Base-by-base conservation (phyloP, 2,888 invertebrate species). In the Eucera pruinosa region DNA sequence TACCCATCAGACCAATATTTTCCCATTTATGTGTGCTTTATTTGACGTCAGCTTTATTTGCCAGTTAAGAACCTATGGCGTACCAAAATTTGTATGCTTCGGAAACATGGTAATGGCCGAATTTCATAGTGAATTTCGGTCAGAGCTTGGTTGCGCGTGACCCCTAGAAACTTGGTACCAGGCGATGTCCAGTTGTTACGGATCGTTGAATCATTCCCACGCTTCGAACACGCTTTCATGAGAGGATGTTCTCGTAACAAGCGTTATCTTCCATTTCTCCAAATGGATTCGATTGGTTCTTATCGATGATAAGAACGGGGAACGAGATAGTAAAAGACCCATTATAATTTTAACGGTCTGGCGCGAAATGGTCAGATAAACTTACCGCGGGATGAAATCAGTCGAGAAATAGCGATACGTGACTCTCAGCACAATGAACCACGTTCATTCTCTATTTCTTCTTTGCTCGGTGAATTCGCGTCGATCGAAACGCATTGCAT, bases 401-500 rank as follows among this genome's bases (percentile, higher is more conserved):
- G 43, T 36, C 55, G 48, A 23, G 74, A 57, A 48, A 67, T 30
- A 67, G 30, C 6, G 36, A 45, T 47, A 68, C 80, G 83, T 77
- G 80, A 83, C 80, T 68, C 72, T 54, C 66, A 57, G 66, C 41
- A 80, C 83, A 83, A 82, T 74, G 76, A 80, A 68, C 83, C 62
- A 57, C 45, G 43, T 80, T 76, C 64, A 76, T 83, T 73, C 60
- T 68, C 67, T 65, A 68, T 78, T 61, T 62, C 47, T 47, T 11
- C 47, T 11, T n/a, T 27, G n/a, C 61, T 25, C 57, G 60, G 55
- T 41, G 73, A 70, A 73, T 80, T 74, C 80, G 80, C 77, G 76
- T 71, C 68, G 69, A 61, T 45, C 71, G 80, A 71, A 4, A 20
- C 20, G 20, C 15, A 67, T 73, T 69, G 83, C 61, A 69, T 77